These are phyloP conservation scores for Tragopan temminckii DNA, from an alignment of 2,797 vertebrate genomes.

Conservation along the genomic window DNA sequence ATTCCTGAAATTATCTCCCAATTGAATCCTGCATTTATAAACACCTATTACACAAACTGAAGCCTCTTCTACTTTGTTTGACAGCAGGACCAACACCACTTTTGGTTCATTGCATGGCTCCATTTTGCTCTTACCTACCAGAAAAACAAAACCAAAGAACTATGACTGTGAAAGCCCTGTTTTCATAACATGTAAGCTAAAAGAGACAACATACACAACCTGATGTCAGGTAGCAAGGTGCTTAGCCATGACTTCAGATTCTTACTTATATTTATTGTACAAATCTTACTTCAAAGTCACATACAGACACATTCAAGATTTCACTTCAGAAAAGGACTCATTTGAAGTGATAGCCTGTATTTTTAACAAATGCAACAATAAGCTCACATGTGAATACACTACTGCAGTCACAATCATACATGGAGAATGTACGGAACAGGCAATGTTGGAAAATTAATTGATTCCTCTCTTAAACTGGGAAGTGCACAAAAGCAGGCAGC, in stretches of 20 bases:
- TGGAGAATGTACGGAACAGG: neutral
- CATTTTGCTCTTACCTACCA: neutral
- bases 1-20: neutral
- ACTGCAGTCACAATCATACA: neutral
- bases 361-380: neutral
- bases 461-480: neutral
- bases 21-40: neutral
- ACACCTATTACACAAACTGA: neutral
- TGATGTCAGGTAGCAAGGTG: neutral
- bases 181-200: neutral
- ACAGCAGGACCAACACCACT: fast-evolving
- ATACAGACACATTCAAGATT: neutral
- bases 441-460: neutral
- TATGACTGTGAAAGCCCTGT: neutral
- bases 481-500: neutral
- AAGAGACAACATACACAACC: neutral
- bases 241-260: neutral
- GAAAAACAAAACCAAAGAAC: neutral
- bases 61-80: neutral
- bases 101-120: neutral
- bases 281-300: neutral
- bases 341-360: neutral
- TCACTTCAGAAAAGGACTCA: neutral
- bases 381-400: neutral
- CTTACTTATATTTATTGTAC: neutral